phyloP scores from a whole-genome alignment of 1,140 invertebrate genomes.

The Pseudoatta argentina region DNA sequence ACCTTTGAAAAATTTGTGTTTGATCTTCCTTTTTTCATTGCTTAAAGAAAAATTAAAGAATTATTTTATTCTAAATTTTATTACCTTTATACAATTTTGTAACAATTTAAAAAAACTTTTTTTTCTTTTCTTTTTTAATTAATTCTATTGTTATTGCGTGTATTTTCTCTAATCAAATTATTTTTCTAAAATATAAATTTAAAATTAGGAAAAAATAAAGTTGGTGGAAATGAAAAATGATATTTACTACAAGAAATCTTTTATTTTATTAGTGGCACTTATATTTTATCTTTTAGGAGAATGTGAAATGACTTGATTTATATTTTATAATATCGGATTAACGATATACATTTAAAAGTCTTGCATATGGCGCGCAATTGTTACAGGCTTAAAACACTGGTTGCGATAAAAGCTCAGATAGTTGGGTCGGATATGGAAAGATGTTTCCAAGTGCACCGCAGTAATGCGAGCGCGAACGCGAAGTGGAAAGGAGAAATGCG shows the following conservation, averaged over 20 bases:
- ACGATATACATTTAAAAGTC: constrained; percentile 3
- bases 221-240: background rate
- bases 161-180: background rate
- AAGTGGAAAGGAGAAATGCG: constrained; percentile 60
- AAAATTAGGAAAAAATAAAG: background rate
- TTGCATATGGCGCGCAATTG: background rate
- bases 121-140: background rate
- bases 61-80: background rate
- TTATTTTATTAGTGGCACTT: background rate
- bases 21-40: background rate
- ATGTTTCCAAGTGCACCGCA: constrained; percentile 48
- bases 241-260: background rate
- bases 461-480: constrained; percentile 56
- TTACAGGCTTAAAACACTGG: constrained; percentile 51
- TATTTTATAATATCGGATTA: constrained; percentile 40
- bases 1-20: constrained; percentile 1
- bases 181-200: background rate
- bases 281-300: constrained; percentile 4
- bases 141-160: background rate
- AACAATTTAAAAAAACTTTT: too few relatives aligned
- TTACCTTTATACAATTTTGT: too few relatives aligned
- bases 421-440: constrained; percentile 53
- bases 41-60: background rate
- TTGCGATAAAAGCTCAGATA: constrained; percentile 58
- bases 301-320: background rate